Conservation (phyloP, 2,797 vertebrate genomes). For the Rhyacichthys aspro region DNA sequence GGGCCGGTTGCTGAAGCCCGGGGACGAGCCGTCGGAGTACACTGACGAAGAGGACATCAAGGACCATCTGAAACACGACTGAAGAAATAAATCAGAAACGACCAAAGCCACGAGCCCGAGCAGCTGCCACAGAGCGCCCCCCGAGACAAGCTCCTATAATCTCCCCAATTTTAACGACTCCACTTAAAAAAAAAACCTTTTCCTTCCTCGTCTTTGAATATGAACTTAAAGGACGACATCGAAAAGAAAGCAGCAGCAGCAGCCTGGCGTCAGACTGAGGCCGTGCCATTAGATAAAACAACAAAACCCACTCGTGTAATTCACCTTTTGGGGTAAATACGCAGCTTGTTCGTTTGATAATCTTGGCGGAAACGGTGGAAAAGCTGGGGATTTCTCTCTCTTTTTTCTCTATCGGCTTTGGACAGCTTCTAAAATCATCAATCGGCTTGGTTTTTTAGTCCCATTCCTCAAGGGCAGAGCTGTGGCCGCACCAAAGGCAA, state of each 20-base stretch:
- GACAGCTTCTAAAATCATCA: conserved; percentile 58
- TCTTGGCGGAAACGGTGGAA: conserved; percentile 20
- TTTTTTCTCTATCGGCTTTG: conserved; percentile 66
- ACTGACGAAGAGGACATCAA: conserved; percentile 99
- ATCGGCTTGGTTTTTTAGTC: conserved; percentile 18
- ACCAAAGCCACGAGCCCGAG: conserved; percentile 90
- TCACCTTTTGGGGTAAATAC: conserved; percentile 16
- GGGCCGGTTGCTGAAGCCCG: conserved; percentile 95
- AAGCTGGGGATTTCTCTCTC: conserved; percentile 40
- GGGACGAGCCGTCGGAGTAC: conserved; percentile 98
- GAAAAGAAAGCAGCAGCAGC: not conserved
- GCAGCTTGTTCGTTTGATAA: conserved; percentile 18
- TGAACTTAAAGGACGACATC: not conserved
- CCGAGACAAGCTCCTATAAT: conserved; percentile 45
- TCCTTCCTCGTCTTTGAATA: not conserved
- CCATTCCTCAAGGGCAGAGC: conserved; percentile 30
- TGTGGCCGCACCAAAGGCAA: conserved; percentile 51
- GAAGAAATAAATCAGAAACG: conserved; percentile 82
- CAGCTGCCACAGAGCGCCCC: conserved; percentile 84
- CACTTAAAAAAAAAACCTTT: conserved; percentile 33
- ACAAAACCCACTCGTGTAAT: conserved; percentile 54
- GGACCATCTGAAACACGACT: conserved; percentile 98
- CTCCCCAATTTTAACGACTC: conserved; percentile 29
- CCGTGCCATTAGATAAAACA: conserved; percentile 71
- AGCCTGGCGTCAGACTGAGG: conserved; percentile 13